These are phyloP conservation scores for Hoplias malabaricus DNA, from an alignment of 2,113 vertebrate species.

Conservation along the genomic window DNA sequence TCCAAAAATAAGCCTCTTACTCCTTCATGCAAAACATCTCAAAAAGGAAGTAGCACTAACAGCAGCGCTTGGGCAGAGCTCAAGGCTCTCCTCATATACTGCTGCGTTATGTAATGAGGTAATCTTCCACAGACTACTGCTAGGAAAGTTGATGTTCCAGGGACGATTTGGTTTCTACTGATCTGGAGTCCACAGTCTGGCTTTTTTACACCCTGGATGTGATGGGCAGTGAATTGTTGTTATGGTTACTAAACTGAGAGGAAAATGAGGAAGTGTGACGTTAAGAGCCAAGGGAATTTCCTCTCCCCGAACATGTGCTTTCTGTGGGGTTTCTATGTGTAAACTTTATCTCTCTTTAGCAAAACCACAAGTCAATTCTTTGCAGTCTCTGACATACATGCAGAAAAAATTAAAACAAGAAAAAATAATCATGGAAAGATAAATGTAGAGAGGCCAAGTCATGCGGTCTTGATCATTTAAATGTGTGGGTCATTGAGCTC, in stretches of 20 bases:
- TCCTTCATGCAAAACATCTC: conserved; percentile 12
- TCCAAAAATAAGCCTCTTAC: conserved; percentile 33
- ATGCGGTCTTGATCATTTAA: neutral
- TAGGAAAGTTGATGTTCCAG: neutral
- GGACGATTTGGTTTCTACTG: neutral
- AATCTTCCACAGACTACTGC: neutral
- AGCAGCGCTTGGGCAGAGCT: neutral
- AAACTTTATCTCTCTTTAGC: neutral
- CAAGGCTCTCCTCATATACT: neutral
- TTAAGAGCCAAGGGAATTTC: conserved; percentile 38
- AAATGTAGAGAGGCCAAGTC: neutral
- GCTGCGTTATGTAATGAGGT: neutral
- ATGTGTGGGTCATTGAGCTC: neutral
- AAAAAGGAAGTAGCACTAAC: conserved; percentile 32
- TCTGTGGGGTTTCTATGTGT: conserved; percentile 36
- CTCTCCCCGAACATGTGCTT: conserved; percentile 31
- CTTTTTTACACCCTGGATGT: neutral
- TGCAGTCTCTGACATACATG: neutral
- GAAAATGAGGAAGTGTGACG: conserved; percentile 42
- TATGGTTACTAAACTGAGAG: conserved; percentile 8
- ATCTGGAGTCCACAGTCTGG: neutral
- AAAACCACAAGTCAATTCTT: conserved; percentile 32
- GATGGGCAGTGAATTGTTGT: conserved; percentile 7
- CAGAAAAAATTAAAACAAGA: neutral
- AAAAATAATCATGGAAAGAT: neutral